Base-by-base conservation (phyloP, 2,888 invertebrate species). In the Parnassius mnemosyne region DNA sequence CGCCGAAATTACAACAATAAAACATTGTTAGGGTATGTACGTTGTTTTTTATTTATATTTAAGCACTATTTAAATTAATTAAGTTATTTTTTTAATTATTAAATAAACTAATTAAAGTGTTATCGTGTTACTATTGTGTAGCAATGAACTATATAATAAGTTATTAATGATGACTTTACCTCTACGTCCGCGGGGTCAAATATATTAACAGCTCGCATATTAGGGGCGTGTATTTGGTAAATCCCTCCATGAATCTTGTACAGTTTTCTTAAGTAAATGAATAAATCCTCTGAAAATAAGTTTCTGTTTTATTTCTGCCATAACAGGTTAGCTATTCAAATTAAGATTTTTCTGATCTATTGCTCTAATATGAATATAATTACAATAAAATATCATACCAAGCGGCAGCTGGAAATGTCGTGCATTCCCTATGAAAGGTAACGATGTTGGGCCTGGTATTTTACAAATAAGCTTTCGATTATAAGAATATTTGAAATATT, bases 251-350 rank as follows among this genome's bases (percentile, higher is more conserved):
- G 68, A 5, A 52, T 61, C 9, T 60, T 65, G 53, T 57, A 64
- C 34, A 65, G 5, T 9, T 64, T 60, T 42, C 73, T 69, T 12
- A 66, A 25, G 59, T 53, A 67, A 49, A 57, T 25, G 55, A 74
- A 74, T 49, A 73, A 12, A 58, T 66, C 25, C 13, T 68, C 71
- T 72, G 53, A 49, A 49, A 49, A 49, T n/a, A 46, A 46, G 34
- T 34, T 34, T 34, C 34, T 34, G 34, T 34, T 34, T 34, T 34
- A 34, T 34, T 34, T 5, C 34, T 7, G 34, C 34, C 34, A 34
- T 34, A 34, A 34, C 34, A 34, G 34, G 7, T 34, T 34, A 3
- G 34, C 7, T 5, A 34, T 34, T 34, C 5, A 34, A 34, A 7
- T 34, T 7, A 34, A 7, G 7, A 11, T 10, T 43, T 43, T 43